Conservation (phyloP, 2,113 vertebrate genomes). For the Okapia johnstoni region DNA sequence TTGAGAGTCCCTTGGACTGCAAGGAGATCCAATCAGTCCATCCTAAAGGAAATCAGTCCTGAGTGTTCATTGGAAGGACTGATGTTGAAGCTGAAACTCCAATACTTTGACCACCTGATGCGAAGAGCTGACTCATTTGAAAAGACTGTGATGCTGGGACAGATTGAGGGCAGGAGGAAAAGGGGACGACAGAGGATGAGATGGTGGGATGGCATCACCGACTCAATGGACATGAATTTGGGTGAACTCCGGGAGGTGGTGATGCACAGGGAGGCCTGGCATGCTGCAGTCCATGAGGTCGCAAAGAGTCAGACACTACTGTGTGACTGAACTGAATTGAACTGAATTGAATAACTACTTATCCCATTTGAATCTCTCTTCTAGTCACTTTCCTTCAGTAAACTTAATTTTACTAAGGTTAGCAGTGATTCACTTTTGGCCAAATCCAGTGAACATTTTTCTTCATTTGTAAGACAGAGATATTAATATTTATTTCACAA, state of each 20-base stretch:
- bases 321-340: not conserved
- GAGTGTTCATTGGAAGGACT: not conserved
- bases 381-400: not conserved
- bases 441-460: not conserved
- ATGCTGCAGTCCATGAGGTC: not conserved
- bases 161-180: not conserved
- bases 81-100: not conserved
- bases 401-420: not conserved
- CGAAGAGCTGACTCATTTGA: not conserved
- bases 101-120: not conserved
- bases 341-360: not conserved
- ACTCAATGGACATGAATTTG: not conserved
- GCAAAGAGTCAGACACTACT: not conserved
- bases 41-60: too few relatives aligned
- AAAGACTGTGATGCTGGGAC: not conserved
- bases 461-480: not conserved
- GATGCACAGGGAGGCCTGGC: not conserved
- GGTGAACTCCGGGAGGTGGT: not conserved
- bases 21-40: not conserved
- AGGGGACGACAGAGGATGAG: not conserved
- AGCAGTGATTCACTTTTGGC: not conserved
- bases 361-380: not conserved
- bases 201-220: not conserved
- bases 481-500: not conserved
- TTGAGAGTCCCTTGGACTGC: not conserved